Base-by-base conservation (phyloP, 2,113 vertebrate species). In the Peucedramus taeniatus region DNA sequence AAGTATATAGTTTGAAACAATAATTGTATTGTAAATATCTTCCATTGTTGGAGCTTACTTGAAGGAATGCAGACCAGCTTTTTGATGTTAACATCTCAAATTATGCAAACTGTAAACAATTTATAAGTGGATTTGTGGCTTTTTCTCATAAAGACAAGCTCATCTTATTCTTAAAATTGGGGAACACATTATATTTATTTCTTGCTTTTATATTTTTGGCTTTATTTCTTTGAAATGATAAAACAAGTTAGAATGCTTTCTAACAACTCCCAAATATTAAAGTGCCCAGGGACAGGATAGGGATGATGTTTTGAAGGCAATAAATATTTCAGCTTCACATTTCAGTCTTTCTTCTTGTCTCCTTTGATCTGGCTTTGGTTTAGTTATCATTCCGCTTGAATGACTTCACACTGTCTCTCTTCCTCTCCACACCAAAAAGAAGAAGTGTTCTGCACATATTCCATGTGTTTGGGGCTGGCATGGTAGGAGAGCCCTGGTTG, bases 291-390 rank as follows among this genome's bases (percentile, higher is more conserved):
- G 97, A 98, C 96, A 97, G 97, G 96, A 91, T 97, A 90, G 90
- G 90, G 93, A 97, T 97, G 96, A 97, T 98, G 97, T 98, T 99
- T 99, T 98, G 98, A 98, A 98, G 98, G 97, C 96, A 97, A 98
- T 98, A 98, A 98, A 99, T 99, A 99, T 98, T 98, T 98, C 98
- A 99, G 98, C 98, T 98, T 98, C 98, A 97, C 98, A 98, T 99
- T 99, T 98, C 98, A 98, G 98, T 97, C 97, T 98, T 98, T 98
- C 98, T 98, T 98, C 95, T 97, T 87, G 27, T 9, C 95, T 92
- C 83, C 98, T 99, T 99, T 99, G 98, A 99, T 99, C 98, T 98
- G 97, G 97, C 97, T 98, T 98, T 98, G 98, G 98, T 98, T 99
- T 98, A 96, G 98, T 99, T 99, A 98, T 98, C 98, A 98, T 99